Percentiles rank a stretch among this genome's conserved stretches.
Conservation (phyloP, 2,113 vertebrate species). For the Natator depressus region DNA sequence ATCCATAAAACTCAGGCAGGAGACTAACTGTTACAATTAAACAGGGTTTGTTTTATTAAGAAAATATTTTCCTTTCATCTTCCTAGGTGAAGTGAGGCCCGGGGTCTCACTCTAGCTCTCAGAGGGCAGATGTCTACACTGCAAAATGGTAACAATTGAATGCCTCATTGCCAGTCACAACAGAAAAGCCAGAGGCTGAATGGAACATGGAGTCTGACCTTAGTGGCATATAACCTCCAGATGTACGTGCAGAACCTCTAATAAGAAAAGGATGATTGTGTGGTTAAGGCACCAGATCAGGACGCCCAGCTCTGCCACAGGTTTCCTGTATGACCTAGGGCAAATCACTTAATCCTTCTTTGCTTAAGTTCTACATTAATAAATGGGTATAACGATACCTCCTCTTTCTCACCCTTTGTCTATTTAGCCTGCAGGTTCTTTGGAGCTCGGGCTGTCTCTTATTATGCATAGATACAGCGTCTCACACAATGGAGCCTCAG, state of each 20-base stretch:
- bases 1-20: constrained; percentile 50
- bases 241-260: accelerated
- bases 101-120: not conserved
- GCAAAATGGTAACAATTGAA: not conserved
- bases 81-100: not conserved
- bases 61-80: constrained; percentile 51
- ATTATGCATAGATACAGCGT: not conserved
- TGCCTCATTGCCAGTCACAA: not conserved
- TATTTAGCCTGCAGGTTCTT: not conserved
- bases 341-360: not conserved
- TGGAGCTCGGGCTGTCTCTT: not conserved
- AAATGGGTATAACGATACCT: not conserved
- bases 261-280: not conserved
- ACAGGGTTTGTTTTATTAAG: constrained; percentile 41
- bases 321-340: not conserved
- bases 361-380: accelerated
- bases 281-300: accelerated
- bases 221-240: not conserved
- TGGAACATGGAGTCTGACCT: not conserved
- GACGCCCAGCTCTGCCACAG: not conserved
- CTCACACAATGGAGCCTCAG: not conserved
- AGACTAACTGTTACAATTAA: constrained; percentile 54
- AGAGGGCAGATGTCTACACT: constrained; percentile 8
- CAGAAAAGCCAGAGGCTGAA: not conserved
- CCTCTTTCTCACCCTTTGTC: not conserved